These are phyloP conservation scores for Taurulus bubalis DNA, from an alignment of 2,113 vertebrate genomes.

Conservation along the genomic window DNA sequence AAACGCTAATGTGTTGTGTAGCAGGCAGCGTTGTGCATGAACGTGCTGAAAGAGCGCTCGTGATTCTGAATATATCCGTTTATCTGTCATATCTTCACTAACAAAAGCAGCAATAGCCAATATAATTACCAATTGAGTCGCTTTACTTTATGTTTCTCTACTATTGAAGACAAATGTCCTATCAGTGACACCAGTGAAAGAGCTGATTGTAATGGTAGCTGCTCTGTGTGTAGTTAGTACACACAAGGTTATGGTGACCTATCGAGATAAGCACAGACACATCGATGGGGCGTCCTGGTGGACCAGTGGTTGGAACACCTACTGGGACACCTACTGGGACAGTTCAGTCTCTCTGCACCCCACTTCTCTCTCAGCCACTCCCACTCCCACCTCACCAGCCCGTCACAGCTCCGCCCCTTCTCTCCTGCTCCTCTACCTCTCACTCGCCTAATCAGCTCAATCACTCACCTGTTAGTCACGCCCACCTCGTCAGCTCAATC, in stretches of 20 bases:
- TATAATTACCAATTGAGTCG: not conserved
- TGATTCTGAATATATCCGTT: not conserved
- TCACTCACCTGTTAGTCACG: too few relatives aligned
- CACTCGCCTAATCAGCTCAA: not conserved
- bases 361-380: too few relatives aligned
- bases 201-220: not conserved
- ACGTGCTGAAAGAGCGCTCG: not conserved
- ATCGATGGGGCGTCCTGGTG: not conserved
- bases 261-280: not conserved
- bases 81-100: too few relatives aligned
- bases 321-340: too few relatives aligned
- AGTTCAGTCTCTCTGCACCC: too few relatives aligned
- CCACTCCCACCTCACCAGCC: too few relatives aligned
- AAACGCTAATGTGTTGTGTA: not conserved
- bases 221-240: not conserved
- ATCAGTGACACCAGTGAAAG: not conserved
- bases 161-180: not conserved
- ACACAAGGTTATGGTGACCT: not conserved
- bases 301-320: too few relatives aligned
- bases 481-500: too few relatives aligned
- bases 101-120: not conserved
- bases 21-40: not conserved
- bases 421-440: too few relatives aligned
- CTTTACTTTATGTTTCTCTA: not conserved
- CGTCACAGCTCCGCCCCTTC: too few relatives aligned